phyloP scores from a whole-genome alignment of 2,797 vertebrate species.

The Gymnothorax reevesii region DNA sequence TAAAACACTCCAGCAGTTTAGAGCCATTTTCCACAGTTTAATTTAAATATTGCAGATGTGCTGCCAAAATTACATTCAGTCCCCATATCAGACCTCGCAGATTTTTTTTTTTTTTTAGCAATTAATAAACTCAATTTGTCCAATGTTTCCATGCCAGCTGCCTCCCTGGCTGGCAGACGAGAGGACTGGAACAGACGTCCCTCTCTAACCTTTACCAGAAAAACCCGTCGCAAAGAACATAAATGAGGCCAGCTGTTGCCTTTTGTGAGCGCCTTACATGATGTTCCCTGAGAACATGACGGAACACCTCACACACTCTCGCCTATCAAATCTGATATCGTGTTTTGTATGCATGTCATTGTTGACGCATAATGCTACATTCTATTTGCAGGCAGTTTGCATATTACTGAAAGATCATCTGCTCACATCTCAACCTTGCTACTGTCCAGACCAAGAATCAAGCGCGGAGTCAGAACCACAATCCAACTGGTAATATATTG shows the following conservation, averaged over 20 bases:
- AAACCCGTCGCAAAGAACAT: neutral
- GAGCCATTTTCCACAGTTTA: neutral
- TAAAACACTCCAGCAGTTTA: neutral
- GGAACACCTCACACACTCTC: neutral
- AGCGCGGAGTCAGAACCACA: too few relatives aligned
- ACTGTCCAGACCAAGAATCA: too few relatives aligned
- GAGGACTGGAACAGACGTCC: neutral
- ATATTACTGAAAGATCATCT: too few relatives aligned
- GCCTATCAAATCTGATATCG: neutral
- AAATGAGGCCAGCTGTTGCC: neutral
- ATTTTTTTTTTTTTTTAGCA: neutral
- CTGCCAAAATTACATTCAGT: neutral
- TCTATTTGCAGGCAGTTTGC: neutral
- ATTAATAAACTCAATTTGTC: neutral
- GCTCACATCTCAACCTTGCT: too few relatives aligned
- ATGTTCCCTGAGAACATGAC: neutral
- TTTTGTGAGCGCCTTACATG: neutral
- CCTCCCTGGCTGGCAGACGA: neutral
- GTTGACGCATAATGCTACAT: neutral
- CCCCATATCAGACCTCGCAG: neutral
- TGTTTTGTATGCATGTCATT: neutral
- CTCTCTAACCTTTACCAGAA: neutral
- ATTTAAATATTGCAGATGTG: neutral
- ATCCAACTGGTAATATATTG: too few relatives aligned
- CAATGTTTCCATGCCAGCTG: neutral